Evolutionary conservation across 2,113 vertebrate genomes (phyloP), one percentile per base, ranked within the genome.

Genomic region (rabbit (Oryctolagus cuniculus)): DNA sequence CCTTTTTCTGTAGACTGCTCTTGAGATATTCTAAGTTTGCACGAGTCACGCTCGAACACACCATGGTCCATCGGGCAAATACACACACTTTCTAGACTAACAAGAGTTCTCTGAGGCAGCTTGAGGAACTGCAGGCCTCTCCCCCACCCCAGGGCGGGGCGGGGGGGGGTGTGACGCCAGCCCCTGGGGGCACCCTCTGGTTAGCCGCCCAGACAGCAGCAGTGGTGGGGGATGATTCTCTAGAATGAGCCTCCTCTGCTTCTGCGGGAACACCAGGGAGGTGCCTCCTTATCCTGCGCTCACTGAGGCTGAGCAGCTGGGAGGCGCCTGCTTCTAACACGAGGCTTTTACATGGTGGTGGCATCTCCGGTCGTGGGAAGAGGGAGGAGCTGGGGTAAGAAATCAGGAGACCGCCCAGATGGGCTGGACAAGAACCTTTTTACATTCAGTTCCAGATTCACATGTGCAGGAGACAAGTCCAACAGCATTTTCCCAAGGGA

Each of bases 1-100:
- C 36, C 85, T 36, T 0, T 86, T 94, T 96, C 86, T 73, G 66
- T 87, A 96, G 97, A 95, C n/a, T 96, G 97, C 63, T 84, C 95
- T 92, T 12, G 78, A 96, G 91, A 93, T 58, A 88, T 86, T 96
- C 96, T 72, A 83, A 53, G 85, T 78, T 81, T 58, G 82, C 44
- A 96, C 95, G 73, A 61, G 86, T 83, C 74, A 95, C 63, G 95
- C 96, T 44, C 88, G 96, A 10, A 66, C 91, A 66, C 38, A 95
- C n/a, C 79, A 12, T 12, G 92, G 66, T 69, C 36, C 85, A 92
- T 64, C 95, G 97, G 93, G 73, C 49, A 95, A 95, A 93, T 61
- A 63, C 90, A 53, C 38, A 61, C 82, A 67, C 95, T 87, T 96
- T 88, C 51, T 95, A 86, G 66, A 91, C 80, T 95, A 77, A 91